Evolutionary conservation across 2,797 vertebrate genomes (phyloP).

Genomic region (Liparis tanakae): DNA sequence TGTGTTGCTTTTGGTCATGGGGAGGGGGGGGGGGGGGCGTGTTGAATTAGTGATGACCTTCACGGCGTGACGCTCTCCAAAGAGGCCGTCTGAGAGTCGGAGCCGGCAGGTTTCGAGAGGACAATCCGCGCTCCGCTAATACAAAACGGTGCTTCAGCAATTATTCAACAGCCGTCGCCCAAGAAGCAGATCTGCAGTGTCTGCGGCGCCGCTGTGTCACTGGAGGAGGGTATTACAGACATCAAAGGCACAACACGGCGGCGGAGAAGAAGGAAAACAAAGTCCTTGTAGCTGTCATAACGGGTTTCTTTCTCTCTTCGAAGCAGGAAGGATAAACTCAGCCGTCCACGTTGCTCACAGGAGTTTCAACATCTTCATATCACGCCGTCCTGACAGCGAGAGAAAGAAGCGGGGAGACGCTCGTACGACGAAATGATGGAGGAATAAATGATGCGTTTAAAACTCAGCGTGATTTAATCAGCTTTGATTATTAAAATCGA

Average conservation of each 20-base stretch:
- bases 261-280: constrained; percentile 45
- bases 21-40: constrained; percentile 66
- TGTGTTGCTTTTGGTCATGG: constrained; percentile 67
- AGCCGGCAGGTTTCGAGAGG: constrained; percentile 42
- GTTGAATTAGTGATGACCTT: constrained; percentile 89
- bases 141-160: constrained; percentile 54
- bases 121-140: constrained; percentile 27
- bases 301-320: constrained; percentile 27
- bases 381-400: constrained; percentile 35
- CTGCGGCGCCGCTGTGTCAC: constrained; percentile 37
- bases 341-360: constrained; percentile 54
- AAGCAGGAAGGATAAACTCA: constrained; percentile 52
- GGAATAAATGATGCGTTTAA: constrained; percentile 18
- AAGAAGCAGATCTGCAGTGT: constrained; percentile 35
- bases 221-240: constrained; percentile 37
- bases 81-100: constrained; percentile 52
- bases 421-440: constrained; percentile 8
- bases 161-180: constrained; percentile 51
- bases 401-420: constrained; percentile 30
- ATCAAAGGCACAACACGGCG: constrained; percentile 55
- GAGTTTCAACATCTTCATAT: constrained; percentile 64
- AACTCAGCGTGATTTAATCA: constrained; percentile 13
- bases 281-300: constrained; percentile 55
- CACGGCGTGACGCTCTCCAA: constrained; percentile 60
- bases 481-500: constrained; percentile 22